Conservation (phyloP, 2,113 vertebrate species). For the Anthoscopus minutus region DNA sequence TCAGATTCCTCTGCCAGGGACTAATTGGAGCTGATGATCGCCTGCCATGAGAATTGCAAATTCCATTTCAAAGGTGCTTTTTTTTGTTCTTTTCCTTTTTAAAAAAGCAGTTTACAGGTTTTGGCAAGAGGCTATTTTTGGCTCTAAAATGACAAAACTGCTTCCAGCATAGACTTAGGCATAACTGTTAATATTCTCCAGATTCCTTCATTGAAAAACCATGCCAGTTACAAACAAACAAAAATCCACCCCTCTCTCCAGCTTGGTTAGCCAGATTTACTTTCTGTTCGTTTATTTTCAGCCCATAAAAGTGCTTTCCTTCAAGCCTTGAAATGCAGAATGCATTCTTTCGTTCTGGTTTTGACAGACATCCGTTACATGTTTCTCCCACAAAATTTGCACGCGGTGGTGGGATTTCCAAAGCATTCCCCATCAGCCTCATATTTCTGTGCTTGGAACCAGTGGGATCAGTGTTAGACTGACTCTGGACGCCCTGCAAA, state of each 20-base stretch:
- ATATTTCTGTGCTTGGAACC: background rate
- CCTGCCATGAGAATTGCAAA: constrained; percentile 47
- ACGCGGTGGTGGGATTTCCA: background rate
- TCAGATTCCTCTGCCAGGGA: constrained; percentile 45
- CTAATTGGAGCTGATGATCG: constrained; percentile 63
- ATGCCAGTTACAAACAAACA: constrained; percentile 43
- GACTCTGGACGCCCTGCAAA: background rate
- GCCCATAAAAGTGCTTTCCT: background rate
- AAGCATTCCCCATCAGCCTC: background rate
- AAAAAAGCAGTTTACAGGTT: constrained; percentile 38
- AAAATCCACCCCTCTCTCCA: background rate
- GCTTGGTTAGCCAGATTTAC: constrained; percentile 5
- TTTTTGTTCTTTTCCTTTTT: background rate
- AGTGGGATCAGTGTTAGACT: background rate
- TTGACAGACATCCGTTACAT: rapidly evolving
- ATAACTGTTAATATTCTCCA: constrained; percentile 63
- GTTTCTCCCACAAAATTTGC: background rate
- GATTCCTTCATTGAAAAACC: constrained; percentile 40
- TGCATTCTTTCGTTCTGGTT: background rate
- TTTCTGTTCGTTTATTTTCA: background rate
- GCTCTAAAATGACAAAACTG: constrained; percentile 42
- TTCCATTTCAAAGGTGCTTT: constrained; percentile 51
- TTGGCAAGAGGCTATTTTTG: constrained; percentile 59
- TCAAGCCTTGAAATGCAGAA: background rate
- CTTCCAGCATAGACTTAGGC: constrained; percentile 52